phyloP scores from a whole-genome alignment of 1,140 invertebrate genomes.

The Diprion similis region DNA sequence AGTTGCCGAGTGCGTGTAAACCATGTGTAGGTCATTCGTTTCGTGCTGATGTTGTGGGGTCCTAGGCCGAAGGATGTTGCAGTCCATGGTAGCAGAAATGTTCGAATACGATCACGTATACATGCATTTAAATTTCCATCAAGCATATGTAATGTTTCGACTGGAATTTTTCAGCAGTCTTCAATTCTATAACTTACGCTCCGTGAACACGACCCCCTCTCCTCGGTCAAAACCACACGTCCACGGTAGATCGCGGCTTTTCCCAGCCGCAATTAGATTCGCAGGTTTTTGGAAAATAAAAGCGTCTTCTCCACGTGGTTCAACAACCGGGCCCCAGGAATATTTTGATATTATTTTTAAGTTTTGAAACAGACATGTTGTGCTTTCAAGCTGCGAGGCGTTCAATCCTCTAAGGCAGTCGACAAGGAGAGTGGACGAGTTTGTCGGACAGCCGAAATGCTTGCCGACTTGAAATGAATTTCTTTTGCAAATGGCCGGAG shows the following conservation, averaged over 20 bases:
- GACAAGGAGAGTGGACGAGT: conserved; percentile 20
- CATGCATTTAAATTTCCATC: no score
- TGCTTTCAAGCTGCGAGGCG: neutral
- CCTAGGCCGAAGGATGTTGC: no score
- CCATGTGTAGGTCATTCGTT: no score
- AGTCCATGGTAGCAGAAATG: no score
- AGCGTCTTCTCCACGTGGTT: conserved; percentile 24
- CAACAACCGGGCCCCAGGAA: conserved; percentile 28
- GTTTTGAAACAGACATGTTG: conserved; percentile 9
- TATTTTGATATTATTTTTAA: neutral
- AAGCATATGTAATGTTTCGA: no score
- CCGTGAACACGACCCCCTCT: conserved; percentile 23
- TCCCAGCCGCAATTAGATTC: conserved; percentile 15
- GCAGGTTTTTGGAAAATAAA: conserved; percentile 27
- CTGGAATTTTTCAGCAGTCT: no score
- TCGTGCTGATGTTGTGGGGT: no score
- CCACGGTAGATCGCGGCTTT: conserved; percentile 26
- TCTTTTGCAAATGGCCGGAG: conserved; percentile 13
- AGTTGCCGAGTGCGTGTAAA: no score
- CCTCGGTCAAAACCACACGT: conserved; percentile 25
- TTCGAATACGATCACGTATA: no score
- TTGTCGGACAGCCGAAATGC: conserved; percentile 23
- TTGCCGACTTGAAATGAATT: conserved; percentile 21
- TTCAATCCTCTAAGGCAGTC: conserved; percentile 23
- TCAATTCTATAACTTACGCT: no score